Evolutionary conservation across 1,140 invertebrate species (phyloP).

Genomic region (Eurosta solidaginis): DNA sequence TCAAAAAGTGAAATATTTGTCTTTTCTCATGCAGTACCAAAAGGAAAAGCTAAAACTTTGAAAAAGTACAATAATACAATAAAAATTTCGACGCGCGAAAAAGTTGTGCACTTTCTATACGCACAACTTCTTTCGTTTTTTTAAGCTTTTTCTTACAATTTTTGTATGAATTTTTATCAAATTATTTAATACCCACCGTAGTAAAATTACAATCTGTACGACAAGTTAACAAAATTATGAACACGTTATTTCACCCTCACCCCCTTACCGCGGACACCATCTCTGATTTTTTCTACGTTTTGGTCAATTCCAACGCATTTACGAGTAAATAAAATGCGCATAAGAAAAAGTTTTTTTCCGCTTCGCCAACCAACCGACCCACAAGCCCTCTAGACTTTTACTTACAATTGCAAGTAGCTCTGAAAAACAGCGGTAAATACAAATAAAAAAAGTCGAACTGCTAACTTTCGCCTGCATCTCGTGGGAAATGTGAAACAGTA

Average conservation of each 20-base stretch:
- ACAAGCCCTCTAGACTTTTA: neutral
- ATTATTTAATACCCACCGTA: conserved; percentile 59
- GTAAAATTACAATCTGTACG: conserved; percentile 46
- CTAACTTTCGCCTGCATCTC: conserved; percentile 48
- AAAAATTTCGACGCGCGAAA: neutral
- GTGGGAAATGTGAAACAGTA: conserved; percentile 59
- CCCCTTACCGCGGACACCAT: too few species aligned
- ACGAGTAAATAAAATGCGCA: conserved; percentile 55
- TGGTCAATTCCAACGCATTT: conserved; percentile 33
- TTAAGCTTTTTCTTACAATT: neutral
- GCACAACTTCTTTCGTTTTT: neutral
- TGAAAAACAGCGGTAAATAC: conserved; percentile 34
- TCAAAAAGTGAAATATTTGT: neutral
- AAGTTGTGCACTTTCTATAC: neutral
- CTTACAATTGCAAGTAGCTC: neutral
- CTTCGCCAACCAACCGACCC: neutral
- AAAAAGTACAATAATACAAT: conserved; percentile 1
- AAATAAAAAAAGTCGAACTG: conserved; percentile 40
- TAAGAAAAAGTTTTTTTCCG: conserved; percentile 43
- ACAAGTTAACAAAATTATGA: conserved; percentile 60
- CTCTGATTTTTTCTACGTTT: neutral
- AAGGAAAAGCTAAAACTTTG: neutral
- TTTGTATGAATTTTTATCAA: conserved; percentile 46
- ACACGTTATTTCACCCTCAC: conserved; percentile 41
- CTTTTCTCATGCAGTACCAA: neutral